These are phyloP conservation scores for Pseudopipra pipra DNA, from an alignment of 2,113 vertebrate genomes.

Conservation along the genomic window DNA sequence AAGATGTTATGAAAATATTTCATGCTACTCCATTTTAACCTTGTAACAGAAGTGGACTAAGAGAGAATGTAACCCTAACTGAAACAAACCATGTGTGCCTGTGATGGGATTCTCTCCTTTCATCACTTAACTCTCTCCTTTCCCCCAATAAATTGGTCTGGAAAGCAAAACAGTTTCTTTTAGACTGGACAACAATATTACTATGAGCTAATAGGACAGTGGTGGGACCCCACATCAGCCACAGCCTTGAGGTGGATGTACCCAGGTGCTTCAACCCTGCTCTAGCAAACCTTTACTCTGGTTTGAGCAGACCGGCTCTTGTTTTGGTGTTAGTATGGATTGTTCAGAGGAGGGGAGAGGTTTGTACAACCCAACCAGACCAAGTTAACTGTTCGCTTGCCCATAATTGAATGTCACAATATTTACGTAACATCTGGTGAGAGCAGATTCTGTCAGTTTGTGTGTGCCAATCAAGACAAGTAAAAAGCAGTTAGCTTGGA, in stretches of 20 bases:
- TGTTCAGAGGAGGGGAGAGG: not conserved
- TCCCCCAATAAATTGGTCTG: not conserved
- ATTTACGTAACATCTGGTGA: not conserved
- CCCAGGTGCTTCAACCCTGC: not conserved
- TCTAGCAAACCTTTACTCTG: not conserved
- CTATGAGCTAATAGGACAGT: not conserved
- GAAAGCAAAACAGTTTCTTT: not conserved
- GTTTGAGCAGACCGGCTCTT: not conserved
- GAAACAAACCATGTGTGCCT: not conserved
- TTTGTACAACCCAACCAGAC: not conserved
- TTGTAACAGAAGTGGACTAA: not conserved
- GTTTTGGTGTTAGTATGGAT: not conserved
- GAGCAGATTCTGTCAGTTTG: not conserved
- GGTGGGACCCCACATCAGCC: not conserved
- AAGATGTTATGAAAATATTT: conserved; percentile 17
- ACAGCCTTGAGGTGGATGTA: not conserved
- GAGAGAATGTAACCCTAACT: not conserved
- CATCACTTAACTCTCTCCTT: not conserved
- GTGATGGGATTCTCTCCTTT: not conserved
- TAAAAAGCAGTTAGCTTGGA: not conserved
- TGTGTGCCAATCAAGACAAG: not conserved
- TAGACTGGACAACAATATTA: not conserved
- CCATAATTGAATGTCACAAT: not conserved
- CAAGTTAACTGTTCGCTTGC: not conserved
- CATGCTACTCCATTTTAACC: not conserved